These are phyloP conservation scores for Tipula lateralis DNA, from an alignment of 2,888 invertebrate species.

Conservation along the genomic window DNA sequence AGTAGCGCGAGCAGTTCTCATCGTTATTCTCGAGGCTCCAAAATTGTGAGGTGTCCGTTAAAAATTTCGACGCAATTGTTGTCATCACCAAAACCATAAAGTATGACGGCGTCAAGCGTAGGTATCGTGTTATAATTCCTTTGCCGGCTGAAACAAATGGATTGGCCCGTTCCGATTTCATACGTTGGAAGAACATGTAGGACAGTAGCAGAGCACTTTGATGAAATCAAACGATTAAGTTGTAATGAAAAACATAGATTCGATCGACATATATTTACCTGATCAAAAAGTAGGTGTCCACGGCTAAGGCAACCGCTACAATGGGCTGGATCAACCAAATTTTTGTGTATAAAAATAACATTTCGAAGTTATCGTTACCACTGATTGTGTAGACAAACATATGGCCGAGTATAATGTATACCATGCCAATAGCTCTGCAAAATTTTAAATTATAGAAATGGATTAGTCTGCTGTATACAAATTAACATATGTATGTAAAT, in stretches of 20 bases:
- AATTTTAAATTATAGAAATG: neutral
- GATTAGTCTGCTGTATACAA: no score
- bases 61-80: slow-evolving; percentile 46
- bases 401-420: slow-evolving; percentile 56
- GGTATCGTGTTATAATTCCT: slow-evolving; percentile 44
- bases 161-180: slow-evolving; percentile 34
- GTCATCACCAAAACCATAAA: slow-evolving; percentile 47
- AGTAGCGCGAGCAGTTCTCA: slow-evolving; percentile 48
- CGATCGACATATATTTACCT: slow-evolving; percentile 42
- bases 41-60: slow-evolving; percentile 45
- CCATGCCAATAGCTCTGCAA: slow-evolving; percentile 48
- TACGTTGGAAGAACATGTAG: slow-evolving; percentile 35
- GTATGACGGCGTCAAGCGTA: slow-evolving; percentile 51
- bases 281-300: slow-evolving; percentile 52
- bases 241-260: slow-evolving; percentile 11
- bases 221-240: neutral
- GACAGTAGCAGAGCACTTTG: slow-evolving; percentile 35
- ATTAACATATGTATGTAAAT: no score
- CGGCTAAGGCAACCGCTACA: slow-evolving; percentile 49
- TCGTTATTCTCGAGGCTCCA: slow-evolving; percentile 45
- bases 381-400: slow-evolving; percentile 48
- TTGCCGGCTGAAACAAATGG: slow-evolving; percentile 32
- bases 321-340: slow-evolving; percentile 46
- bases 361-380: slow-evolving; percentile 46
- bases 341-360: slow-evolving; percentile 44